A percentile compares a stretch with the other conserved stretches of the same genome.
These are phyloP conservation scores for Motacilla alba DNA, from an alignment of 2,113 vertebrate species.

Conservation along the genomic window DNA sequence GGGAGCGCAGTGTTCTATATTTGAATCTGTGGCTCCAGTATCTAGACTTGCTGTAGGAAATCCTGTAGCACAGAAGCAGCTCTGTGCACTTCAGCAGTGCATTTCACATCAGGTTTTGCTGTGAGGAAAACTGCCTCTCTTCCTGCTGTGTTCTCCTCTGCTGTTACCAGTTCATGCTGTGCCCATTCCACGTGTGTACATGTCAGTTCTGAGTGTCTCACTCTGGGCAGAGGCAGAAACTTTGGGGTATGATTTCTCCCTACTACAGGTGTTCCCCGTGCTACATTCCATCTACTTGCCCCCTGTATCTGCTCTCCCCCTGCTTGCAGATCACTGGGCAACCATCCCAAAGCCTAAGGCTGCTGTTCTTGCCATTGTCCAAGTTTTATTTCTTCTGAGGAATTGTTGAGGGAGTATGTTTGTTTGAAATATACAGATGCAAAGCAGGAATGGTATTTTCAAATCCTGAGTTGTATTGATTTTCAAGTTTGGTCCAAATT, in stretches of 20 bases:
- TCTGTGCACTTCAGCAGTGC: neutral
- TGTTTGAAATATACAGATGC: neutral
- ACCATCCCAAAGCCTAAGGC: neutral
- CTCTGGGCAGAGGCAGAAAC: neutral
- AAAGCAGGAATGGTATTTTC: neutral
- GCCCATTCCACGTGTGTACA: accelerated
- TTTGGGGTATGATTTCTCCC: neutral
- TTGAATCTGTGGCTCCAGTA: neutral
- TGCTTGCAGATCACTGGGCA: neutral
- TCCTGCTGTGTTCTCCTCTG: neutral
- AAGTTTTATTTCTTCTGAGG: neutral
- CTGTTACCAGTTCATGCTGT: neutral
- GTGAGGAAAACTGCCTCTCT: neutral
- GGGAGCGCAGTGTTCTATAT: neutral
- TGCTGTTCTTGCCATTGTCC: neutral
- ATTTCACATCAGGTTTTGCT: neutral
- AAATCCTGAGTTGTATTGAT: neutral
- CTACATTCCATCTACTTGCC: neutral
- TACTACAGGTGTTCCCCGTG: neutral
- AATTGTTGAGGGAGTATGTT: neutral
- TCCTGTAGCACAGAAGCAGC: neutral
- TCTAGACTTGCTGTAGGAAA: neutral
- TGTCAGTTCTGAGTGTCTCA: neutral
- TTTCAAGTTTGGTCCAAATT: neutral
- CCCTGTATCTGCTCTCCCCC: neutral